These are phyloP conservation scores for Hipposideros larvatus DNA, from an alignment of 2,797 vertebrate species.

Conservation along the genomic window DNA sequence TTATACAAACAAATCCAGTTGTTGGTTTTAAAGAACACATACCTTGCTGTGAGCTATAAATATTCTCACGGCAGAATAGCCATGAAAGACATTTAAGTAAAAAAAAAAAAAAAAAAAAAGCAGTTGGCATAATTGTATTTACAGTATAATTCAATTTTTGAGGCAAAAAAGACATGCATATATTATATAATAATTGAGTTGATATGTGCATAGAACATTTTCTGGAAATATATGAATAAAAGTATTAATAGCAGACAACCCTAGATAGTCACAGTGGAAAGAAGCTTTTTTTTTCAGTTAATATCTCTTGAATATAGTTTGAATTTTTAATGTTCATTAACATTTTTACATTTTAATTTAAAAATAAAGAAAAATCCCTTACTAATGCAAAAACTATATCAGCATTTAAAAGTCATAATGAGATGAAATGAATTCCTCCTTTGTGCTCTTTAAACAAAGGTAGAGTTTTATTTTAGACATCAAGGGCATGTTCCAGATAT, in stretches of 20 bases:
- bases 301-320: neutral
- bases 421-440: constrained; percentile 30
- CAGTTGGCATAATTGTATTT: neutral
- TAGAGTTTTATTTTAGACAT: constrained; percentile 50
- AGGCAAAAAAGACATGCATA: neutral
- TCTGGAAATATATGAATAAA: neutral
- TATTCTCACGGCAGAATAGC: neutral
- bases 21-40: neutral
- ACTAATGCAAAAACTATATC: constrained; percentile 19
- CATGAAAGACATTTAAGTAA: constrained; percentile 5
- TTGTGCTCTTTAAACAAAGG: constrained; percentile 43
- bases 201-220: neutral
- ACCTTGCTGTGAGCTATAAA: neutral
- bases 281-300: constrained; percentile 3
- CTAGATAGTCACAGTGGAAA: neutral
- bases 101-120: neutral
- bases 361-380: neutral
- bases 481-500: constrained; percentile 27
- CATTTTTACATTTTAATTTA: constrained; percentile 18
- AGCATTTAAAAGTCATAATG: constrained; percentile 47
- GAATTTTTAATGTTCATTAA: constrained; percentile 46
- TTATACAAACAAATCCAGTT: neutral
- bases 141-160: constrained; percentile 12
- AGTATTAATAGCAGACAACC: neutral
- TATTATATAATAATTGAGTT: neutral